Conservation (phyloP, 2,888 invertebrate species). For the Chirona hameri region DNA sequence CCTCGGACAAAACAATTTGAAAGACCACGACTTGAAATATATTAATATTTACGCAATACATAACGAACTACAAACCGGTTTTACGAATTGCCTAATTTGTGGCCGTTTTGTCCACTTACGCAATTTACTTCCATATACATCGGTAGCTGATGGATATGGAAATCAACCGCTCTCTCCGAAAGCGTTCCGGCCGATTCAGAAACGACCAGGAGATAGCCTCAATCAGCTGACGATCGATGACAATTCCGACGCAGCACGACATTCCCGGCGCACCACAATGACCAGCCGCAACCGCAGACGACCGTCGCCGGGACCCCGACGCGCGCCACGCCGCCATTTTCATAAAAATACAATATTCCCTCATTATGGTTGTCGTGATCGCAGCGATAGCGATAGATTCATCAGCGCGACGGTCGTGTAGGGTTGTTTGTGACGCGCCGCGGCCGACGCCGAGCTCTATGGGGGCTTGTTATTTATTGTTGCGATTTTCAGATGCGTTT, state of each 20-base stretch:
- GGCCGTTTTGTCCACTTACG: not conserved
- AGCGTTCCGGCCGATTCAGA: not conserved
- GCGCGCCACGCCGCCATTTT: not conserved
- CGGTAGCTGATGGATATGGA: no score
- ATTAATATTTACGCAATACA: not conserved
- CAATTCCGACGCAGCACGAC: not conserved
- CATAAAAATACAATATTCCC: conserved; percentile 9
- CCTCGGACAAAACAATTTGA: no score
- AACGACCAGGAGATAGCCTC: not conserved
- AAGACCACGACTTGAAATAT: no score
- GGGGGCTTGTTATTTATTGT: conserved; percentile 25
- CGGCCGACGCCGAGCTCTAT: not conserved
- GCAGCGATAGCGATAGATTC: not conserved
- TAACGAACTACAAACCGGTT: not conserved
- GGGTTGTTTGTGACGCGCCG: conserved; percentile 1
- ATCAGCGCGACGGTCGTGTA: not conserved
- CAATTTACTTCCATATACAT: no score
- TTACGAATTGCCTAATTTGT: not conserved
- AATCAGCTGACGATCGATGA: not conserved
- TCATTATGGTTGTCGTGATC: not conserved
- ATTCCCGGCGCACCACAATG: not conserved
- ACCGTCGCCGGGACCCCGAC: not conserved
- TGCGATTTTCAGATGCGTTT: conserved; percentile 5
- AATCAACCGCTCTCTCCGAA: no score
- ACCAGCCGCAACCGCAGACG: not conserved